Evolutionary conservation across 2,888 invertebrate species (phyloP).

Genomic region (Seira sanloemensis): DNA sequence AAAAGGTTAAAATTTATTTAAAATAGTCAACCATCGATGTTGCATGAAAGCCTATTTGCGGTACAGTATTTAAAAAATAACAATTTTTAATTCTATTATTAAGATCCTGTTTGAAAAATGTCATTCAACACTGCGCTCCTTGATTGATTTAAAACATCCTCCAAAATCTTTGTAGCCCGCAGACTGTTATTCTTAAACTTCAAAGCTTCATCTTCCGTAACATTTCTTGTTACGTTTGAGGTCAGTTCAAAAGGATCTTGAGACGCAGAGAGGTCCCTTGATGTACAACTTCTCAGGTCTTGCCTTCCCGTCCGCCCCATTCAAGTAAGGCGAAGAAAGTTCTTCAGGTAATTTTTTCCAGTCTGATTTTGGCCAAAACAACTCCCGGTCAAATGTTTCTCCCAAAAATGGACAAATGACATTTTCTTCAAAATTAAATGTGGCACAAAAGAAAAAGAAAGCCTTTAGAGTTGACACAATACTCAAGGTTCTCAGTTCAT

Average conservation of each 20-base stretch:
- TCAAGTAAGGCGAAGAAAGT: slow-evolving; percentile 19
- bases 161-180: slow-evolving; percentile 18
- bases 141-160: slow-evolving; percentile 37
- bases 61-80: too few species aligned
- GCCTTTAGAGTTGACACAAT: slow-evolving; percentile 43
- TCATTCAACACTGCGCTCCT: slow-evolving; percentile 27
- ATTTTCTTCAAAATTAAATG: slow-evolving; percentile 35
- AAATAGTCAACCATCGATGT: too few species aligned
- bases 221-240: slow-evolving; percentile 32
- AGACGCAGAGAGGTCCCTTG: slow-evolving; percentile 26
- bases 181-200: slow-evolving; percentile 16
- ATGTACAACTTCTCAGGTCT: slow-evolving; percentile 38
- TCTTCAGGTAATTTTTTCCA: slow-evolving; percentile 24
- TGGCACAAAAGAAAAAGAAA: slow-evolving; percentile 49
- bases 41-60: too few species aligned
- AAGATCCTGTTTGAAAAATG: background rate
- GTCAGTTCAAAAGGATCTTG: slow-evolving; percentile 47
- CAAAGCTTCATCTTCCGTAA: slow-evolving; percentile 17
- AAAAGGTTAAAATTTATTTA: background rate
- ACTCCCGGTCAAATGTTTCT: slow-evolving; percentile 22
- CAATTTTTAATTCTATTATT: background rate
- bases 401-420: slow-evolving; percentile 40
- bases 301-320: slow-evolving; percentile 28
- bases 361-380: slow-evolving; percentile 41
- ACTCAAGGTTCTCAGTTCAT: slow-evolving; percentile 40